Percentiles rank a stretch among this genome's conserved stretches.
phyloP scores from a whole-genome alignment of 2,797 vertebrate genomes.

The Ctenochaetus hawaiiensis region DNA sequence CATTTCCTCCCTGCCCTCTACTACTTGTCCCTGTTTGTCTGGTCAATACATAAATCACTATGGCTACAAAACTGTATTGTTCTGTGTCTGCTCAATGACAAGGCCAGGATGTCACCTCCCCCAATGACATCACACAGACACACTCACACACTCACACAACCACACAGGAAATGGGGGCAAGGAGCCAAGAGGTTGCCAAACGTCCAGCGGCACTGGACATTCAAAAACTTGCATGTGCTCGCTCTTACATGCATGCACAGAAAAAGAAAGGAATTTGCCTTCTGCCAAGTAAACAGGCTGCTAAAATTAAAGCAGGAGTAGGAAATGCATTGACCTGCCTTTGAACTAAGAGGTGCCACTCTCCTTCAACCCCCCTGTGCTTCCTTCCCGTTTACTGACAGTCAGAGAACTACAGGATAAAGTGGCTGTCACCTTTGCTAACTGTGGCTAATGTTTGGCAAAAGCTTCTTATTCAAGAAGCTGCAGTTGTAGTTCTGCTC shows the following conservation, averaged over 20 bases:
- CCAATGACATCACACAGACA: constrained; percentile 52
- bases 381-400: constrained; percentile 53
- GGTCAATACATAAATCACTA: constrained; percentile 62
- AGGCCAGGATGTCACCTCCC: constrained; percentile 54
- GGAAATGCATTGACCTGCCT: constrained; percentile 53
- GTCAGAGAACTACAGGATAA: constrained; percentile 33
- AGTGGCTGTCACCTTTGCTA: constrained; percentile 16
- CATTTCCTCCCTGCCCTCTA: constrained; percentile 58
- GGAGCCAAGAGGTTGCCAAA: constrained; percentile 47
- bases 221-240: constrained; percentile 27
- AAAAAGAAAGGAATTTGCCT: constrained; percentile 17
- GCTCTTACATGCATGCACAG: neutral
- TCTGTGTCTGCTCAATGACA: constrained; percentile 22
- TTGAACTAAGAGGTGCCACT: constrained; percentile 31
- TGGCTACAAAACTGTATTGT: constrained; percentile 37
- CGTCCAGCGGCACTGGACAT: constrained; percentile 12
- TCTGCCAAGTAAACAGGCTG: constrained; percentile 31
- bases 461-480: constrained; percentile 3
- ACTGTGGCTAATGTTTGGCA: constrained; percentile 1
- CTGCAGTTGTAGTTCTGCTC: constrained; percentile 21
- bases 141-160: constrained; percentile 21
- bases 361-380: neutral
- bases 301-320: constrained; percentile 39
- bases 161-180: neutral
- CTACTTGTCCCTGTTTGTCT: constrained; percentile 23